These are phyloP conservation scores for Drosophila vallismaia DNA, from an alignment of 2,888 invertebrate genomes.

Conservation along the genomic window DNA sequence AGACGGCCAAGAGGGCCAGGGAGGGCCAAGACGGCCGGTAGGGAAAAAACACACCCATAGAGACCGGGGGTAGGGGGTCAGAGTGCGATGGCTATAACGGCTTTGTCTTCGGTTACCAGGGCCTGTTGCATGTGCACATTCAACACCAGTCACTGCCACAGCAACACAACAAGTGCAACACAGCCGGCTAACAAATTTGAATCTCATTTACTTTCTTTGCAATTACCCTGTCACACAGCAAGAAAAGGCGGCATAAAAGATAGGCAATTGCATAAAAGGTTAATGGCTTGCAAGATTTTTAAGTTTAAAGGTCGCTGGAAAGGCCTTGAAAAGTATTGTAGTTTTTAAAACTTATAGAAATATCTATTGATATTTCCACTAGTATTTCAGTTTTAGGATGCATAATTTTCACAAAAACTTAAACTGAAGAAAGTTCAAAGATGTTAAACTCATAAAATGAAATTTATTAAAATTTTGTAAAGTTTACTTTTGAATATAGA, in stretches of 20 bases:
- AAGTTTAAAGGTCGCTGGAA: no score
- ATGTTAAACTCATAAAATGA: no score
- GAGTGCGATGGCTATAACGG: constrained; percentile 49
- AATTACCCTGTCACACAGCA: constrained; percentile 43
- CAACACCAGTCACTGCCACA: constrained; percentile 23
- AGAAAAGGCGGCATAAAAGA: neutral
- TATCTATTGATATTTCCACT: no score
- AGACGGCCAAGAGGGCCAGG: constrained; percentile 1
- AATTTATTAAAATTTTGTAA: no score
- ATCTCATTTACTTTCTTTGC: constrained; percentile 71
- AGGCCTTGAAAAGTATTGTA: no score
- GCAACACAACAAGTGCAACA: constrained; percentile 59
- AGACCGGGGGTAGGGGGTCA: constrained; percentile 17
- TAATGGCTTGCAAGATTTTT: no score
- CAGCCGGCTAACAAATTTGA: constrained; percentile 65
- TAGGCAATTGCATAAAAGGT: no score
- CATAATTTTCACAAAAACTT: no score
- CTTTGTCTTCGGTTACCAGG: constrained; percentile 61
- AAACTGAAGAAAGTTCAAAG: no score
- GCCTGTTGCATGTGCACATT: constrained; percentile 32
- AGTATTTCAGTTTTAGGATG: no score
- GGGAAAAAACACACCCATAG: constrained; percentile 1
- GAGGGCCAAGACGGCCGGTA: neutral
- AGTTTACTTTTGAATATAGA: no score
- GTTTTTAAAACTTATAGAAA: no score